Evolutionary conservation across 2,113 vertebrate species (phyloP).

Genomic region (Nerophis lumbriciformis): DNA sequence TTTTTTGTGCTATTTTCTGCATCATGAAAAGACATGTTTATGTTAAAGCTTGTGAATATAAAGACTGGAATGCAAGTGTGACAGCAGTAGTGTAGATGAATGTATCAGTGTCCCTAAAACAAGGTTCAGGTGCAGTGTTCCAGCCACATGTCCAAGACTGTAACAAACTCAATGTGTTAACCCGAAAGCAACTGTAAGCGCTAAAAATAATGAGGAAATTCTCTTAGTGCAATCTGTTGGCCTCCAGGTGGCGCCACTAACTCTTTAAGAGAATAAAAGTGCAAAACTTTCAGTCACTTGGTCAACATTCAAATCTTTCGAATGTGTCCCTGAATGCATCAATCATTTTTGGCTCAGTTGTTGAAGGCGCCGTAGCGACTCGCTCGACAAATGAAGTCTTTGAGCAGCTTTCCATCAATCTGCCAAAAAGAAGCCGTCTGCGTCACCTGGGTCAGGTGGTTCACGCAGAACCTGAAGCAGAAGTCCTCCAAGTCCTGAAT

Average conservation of each 20-base stretch:
- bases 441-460: conserved; percentile 96
- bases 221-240: background rate
- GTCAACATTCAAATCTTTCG: conserved; percentile 15
- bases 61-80: conserved; percentile 5
- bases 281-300: conserved; percentile 13
- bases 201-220: background rate
- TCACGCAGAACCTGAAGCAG: conserved; percentile 98
- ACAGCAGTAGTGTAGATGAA: conserved; percentile 22
- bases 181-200: background rate
- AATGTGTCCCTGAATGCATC: background rate
- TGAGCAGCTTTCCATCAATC: conserved; percentile 91
- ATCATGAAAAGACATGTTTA: too few species aligned
- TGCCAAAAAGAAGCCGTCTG: conserved; percentile 95
- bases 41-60: too few species aligned
- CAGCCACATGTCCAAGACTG: background rate
- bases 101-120: background rate
- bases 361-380: conserved; percentile 96
- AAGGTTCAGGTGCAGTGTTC: too few species aligned
- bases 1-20: too few species aligned
- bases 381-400: conserved; percentile 95
- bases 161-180: conserved; percentile 13
- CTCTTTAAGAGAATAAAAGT: background rate
- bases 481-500: conserved; percentile 94
- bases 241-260: conserved; percentile 6
- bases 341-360: conserved; percentile 71